phyloP scores from a whole-genome alignment of 2,888 invertebrate genomes.

The Andrena haemorrhoa region DNA sequence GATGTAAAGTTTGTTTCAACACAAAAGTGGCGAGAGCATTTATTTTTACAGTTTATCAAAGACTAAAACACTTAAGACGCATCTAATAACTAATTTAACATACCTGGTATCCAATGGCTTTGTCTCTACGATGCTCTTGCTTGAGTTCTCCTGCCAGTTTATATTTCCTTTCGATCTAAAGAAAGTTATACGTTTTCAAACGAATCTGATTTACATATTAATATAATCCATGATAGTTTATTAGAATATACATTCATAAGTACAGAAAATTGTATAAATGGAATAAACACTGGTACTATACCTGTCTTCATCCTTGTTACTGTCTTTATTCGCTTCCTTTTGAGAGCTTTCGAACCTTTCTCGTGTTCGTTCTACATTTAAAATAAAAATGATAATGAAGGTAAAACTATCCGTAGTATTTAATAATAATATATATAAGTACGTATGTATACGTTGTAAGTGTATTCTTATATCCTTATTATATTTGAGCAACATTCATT shows the following conservation, averaged over 20 bases:
- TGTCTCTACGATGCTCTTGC: constrained; percentile 70
- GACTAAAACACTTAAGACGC: constrained; percentile 47
- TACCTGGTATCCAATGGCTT: constrained; percentile 79
- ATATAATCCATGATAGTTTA: constrained; percentile 21
- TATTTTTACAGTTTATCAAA: constrained; percentile 53
- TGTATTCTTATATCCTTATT: constrained; percentile 3
- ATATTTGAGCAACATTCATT: not conserved
- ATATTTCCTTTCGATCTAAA: constrained; percentile 82
- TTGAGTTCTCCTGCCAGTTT: constrained; percentile 77
- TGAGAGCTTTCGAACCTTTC: constrained; percentile 81
- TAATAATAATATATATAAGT: constrained; percentile 11
- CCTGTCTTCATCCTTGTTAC: constrained; percentile 81
- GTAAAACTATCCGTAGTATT: constrained; percentile 8
- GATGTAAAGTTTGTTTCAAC: constrained; percentile 44
- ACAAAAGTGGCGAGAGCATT: constrained; percentile 49
- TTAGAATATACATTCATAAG: constrained; percentile 1
- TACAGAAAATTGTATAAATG: constrained; percentile 21
- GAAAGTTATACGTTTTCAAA: constrained; percentile 77
- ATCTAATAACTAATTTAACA: constrained; percentile 59
- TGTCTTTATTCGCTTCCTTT: constrained; percentile 80
- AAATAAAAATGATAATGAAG: constrained; percentile 54
- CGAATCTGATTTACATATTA: constrained; percentile 39
- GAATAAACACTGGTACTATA: constrained; percentile 67
- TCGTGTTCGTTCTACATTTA: constrained; percentile 78
- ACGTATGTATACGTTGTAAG: not conserved